These are phyloP conservation scores for Conomelus anceps DNA, from an alignment of 2,888 invertebrate genomes.

Conservation along the genomic window DNA sequence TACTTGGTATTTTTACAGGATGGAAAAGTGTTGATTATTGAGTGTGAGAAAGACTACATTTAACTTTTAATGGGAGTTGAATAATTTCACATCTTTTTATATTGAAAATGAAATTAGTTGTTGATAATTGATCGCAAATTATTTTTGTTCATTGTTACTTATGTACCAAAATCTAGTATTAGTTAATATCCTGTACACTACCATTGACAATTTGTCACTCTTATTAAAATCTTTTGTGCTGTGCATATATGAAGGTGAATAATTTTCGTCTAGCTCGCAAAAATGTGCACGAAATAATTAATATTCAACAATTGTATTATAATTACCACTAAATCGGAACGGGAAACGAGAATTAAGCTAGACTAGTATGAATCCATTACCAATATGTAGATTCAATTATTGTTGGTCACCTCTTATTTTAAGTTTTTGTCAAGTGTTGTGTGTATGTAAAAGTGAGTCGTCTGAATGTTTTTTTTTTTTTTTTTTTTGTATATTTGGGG, in stretches of 20 bases:
- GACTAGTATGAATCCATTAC: neutral
- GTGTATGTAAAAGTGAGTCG: no score
- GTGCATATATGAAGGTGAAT: neutral
- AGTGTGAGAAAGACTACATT: neutral
- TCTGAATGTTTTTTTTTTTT: no score
- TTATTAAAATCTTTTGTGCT: neutral
- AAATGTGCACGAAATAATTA: neutral
- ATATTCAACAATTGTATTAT: neutral
- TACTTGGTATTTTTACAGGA: neutral
- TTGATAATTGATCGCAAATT: neutral
- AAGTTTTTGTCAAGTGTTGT: neutral
- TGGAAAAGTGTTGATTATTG: neutral
- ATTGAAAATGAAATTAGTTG: neutral
- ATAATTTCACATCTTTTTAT: neutral
- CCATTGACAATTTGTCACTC: neutral
- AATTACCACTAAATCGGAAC: neutral
- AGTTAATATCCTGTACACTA: neutral
- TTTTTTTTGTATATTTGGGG: neutral
- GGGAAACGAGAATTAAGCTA: neutral
- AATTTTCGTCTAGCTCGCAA: neutral
- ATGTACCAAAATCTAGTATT: neutral
- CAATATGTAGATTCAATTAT: neutral
- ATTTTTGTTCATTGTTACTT: neutral
- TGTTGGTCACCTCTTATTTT: neutral
- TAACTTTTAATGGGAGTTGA: neutral